phyloP scores from a whole-genome alignment of 2,113 vertebrate genomes.

The Trichechus manatus region DNA sequence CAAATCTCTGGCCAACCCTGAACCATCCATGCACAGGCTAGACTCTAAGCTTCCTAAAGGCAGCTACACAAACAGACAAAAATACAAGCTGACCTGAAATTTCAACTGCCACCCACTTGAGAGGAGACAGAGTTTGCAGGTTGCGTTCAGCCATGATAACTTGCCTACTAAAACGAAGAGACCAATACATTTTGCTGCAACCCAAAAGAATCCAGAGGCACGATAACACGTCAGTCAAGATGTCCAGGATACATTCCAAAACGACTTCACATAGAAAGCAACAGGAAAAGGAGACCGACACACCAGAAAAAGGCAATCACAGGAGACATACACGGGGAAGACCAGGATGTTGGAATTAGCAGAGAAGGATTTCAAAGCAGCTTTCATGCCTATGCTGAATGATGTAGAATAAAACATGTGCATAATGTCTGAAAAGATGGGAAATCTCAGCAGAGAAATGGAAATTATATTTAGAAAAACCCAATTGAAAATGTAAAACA shows the following conservation, averaged over 20 bases:
- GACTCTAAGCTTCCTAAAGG: neutral
- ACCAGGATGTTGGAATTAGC: neutral
- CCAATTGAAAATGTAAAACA: neutral
- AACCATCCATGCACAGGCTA: neutral
- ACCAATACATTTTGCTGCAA: neutral
- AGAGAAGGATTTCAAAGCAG: neutral
- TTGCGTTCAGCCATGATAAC: neutral
- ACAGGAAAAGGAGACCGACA: neutral
- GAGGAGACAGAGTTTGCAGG: neutral
- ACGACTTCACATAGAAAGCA: neutral
- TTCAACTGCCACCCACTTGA: neutral
- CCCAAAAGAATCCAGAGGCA: neutral
- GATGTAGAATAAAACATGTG: neutral
- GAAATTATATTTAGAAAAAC: neutral
- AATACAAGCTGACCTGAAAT: neutral
- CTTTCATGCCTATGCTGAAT: neutral
- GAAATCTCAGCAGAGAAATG: neutral
- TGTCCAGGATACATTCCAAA: neutral
- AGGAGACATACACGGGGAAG: neutral
- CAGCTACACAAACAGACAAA: neutral
- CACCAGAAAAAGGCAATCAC: neutral
- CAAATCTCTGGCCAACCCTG: neutral
- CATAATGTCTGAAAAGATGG: neutral
- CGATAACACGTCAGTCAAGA: neutral
- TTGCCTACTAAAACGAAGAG: neutral